A percentile compares a stretch with the other conserved stretches of the same genome.
phyloP scores from a whole-genome alignment of 1,140 invertebrate species.

The Drosophila navojoa region DNA sequence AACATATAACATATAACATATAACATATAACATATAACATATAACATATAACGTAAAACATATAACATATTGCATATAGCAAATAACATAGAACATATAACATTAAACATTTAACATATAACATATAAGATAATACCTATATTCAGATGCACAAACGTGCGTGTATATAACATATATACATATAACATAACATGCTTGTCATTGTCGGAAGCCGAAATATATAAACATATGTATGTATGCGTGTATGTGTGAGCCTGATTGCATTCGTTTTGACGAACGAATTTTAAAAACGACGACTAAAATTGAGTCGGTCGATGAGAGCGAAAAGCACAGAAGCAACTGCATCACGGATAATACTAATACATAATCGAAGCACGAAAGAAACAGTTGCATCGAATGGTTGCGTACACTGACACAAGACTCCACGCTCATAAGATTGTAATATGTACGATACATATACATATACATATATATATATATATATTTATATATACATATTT shows the following conservation, averaged over 20 bases:
- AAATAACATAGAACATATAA: no score
- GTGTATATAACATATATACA: no score
- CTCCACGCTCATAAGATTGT: neutral
- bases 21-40: no score
- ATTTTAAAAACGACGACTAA: slow-evolving; percentile 29
- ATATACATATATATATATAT: slow-evolving; percentile 4
- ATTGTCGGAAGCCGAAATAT: neutral
- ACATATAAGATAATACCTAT: no score
- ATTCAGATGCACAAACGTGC: no score
- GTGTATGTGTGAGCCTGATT: neutral
- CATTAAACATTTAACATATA: no score
- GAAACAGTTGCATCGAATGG: slow-evolving; percentile 34
- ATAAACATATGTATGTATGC: neutral
- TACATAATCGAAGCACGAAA: slow-evolving; percentile 39
- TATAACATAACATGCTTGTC: no score
- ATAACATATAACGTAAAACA: no score
- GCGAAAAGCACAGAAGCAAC: slow-evolving; percentile 23
- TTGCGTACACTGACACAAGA: neutral
- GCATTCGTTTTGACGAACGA: slow-evolving; percentile 37
- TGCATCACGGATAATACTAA: slow-evolving; percentile 36
- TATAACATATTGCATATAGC: no score
- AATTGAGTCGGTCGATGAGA: slow-evolving; percentile 38
- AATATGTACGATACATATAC: no score
- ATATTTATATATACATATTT: neutral
- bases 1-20: no score